A percentile compares a stretch with the other conserved stretches of the same genome.
Conservation (phyloP, 2,888 invertebrate genomes). For the Drosophila koepferae region DNA sequence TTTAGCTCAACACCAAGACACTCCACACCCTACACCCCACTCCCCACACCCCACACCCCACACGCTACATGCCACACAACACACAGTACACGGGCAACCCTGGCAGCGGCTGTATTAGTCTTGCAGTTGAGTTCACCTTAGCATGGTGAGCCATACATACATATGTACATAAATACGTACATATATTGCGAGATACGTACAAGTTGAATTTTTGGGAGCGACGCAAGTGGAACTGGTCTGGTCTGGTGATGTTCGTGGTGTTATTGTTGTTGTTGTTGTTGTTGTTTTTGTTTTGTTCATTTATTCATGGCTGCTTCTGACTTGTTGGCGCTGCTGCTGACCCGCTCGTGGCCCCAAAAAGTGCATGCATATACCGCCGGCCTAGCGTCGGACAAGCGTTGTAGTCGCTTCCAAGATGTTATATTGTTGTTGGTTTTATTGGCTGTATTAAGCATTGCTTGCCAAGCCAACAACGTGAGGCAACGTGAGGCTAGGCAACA, state of each 20-base stretch:
- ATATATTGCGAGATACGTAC: slow-evolving; percentile 40
- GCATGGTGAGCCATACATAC: slow-evolving; percentile 40
- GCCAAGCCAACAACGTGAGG: slow-evolving; percentile 61
- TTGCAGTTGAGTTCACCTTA: slow-evolving; percentile 31
- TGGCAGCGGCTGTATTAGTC: slow-evolving; percentile 15
- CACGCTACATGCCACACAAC: neutral
- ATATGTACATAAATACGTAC: neutral
- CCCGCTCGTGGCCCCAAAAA: slow-evolving; percentile 82
- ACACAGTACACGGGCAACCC: slow-evolving; percentile 1
- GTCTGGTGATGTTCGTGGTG: slow-evolving; percentile 58
- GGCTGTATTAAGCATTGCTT: slow-evolving; percentile 81
- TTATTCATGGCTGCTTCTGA: slow-evolving; percentile 57
- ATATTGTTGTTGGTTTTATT: slow-evolving; percentile 64
- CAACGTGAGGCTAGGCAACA: neutral
- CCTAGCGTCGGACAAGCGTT: slow-evolving; percentile 55
- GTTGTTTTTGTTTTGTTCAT: slow-evolving; percentile 43
- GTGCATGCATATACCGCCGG: slow-evolving; percentile 65
- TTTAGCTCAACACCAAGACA: neutral
- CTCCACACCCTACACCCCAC: neutral
- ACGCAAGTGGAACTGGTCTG: slow-evolving; percentile 81
- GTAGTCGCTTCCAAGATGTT: slow-evolving; percentile 70
- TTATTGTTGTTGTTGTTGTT: slow-evolving; percentile 42
- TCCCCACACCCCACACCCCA: neutral
- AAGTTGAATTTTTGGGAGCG: slow-evolving; percentile 78
- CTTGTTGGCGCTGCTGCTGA: slow-evolving; percentile 65